Conservation (phyloP, 2,113 vertebrate genomes). For the Okapia johnstoni region DNA sequence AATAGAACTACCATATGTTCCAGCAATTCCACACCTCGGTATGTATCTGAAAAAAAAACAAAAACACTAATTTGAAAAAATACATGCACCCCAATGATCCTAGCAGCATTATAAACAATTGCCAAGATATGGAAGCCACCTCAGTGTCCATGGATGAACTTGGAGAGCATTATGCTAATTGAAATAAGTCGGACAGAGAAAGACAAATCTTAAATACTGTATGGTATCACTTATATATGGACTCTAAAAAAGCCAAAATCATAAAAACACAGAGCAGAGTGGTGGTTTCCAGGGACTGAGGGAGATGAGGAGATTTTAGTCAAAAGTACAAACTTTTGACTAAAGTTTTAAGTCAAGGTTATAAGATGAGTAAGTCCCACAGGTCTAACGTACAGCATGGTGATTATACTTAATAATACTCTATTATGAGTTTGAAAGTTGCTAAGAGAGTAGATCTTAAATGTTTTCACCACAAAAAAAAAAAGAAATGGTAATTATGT, state of each 20-base stretch:
- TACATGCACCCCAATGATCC: neutral
- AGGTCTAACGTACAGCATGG: neutral
- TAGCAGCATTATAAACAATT: neutral
- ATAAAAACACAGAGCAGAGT: neutral
- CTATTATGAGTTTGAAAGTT: neutral
- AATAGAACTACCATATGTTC: neutral
- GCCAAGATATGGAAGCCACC: neutral
- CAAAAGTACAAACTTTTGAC: neutral
- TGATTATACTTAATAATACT: neutral
- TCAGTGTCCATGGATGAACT: neutral
- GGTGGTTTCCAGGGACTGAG: neutral
- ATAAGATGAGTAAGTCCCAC: neutral
- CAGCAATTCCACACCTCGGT: neutral
- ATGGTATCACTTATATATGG: neutral
- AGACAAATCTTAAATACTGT: neutral
- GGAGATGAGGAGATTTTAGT: neutral
- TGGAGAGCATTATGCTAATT: neutral
- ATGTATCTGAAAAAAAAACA: neutral
- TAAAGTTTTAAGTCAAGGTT: neutral
- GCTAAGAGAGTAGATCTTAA: neutral
- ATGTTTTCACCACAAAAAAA: neutral
- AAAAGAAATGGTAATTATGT: neutral
- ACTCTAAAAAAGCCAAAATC: neutral
- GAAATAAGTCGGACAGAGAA: neutral
- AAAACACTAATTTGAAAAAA: neutral